Base-by-base conservation (phyloP, 2,797 vertebrate genomes). In the Macrochelys suwanniensis region DNA sequence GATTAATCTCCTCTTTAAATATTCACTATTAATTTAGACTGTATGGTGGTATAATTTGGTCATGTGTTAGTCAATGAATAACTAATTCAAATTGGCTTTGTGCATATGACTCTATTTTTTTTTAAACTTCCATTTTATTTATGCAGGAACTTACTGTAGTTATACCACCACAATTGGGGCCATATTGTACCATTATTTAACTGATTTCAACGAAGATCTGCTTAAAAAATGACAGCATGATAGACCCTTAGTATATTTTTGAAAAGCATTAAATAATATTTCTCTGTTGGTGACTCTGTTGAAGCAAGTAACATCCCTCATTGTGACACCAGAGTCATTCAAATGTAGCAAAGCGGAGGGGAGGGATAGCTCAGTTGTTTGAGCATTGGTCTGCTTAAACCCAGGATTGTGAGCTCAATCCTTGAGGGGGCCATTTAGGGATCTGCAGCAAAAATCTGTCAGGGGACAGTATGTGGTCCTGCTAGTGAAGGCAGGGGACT, bases 1-100 rank as follows among this genome's bases (percentile, higher is more conserved):
- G 92, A 95, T 96, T 96, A 97, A 83, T 91, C 37, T 91, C 21
- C 54, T 91, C 82, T 88, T 97, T 86, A 96, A 95, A 93, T 91
- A 96, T 93, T 94, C 92, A 94, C 93, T 77, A 26, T 77, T 96
- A 94, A 95, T 96, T 93, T 96, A 87, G 91, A 92, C 19, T 87
- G 83, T 74, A 92, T 33, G 78, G 84, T 87, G 77, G 59, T 87
- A 92, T 94, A 97, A 94, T 74, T 61, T 95, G 80, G 80, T 89
- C 80, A 86, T 88, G 56, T 92, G 45, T 76, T 92, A 84, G 92
- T 91, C 88, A 85, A 37, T 82, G 95, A 96, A 97, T 84, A 91
- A 91, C 84, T 89, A 51, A 91, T 37, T 68, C 56, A 92, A 93
- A 95, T 88, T 92, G 50, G 37, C 53, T 91, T 21, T 42, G 81